Base-by-base conservation (phyloP, 35 echinoderm and acorn worm species). In the Heliocidaris erythrogramma region DNA sequence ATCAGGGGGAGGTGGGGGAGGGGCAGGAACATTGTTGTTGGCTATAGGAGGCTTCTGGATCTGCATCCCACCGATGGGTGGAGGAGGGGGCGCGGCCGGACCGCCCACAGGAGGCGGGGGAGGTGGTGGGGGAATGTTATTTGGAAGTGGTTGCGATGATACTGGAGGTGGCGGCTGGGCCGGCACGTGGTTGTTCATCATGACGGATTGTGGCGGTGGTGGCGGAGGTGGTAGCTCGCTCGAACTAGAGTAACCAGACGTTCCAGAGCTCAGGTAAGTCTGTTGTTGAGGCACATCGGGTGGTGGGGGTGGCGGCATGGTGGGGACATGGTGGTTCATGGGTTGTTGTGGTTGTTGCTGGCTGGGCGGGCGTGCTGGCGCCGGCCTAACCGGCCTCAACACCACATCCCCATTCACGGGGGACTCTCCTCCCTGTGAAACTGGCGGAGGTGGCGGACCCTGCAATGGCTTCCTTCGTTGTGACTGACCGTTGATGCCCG, bases 131-230 rank as follows among this genome's bases (percentile, higher is more conserved):
- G 91, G 91, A 92, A 92, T 92, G 91, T 92, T 92, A 29, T 92
- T 92, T 92, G 91, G 91, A 92, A 92, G 48, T 30, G 91, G 91
- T 29, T 92, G 91, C 11, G 47, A 30, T n/a, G 32, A 92, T 32
- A 92, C 91, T 48, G 91, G 91, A 10, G 48, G 93, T 0, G 95
- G 96, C 30, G 96, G 90, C 24, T 90, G 95, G 9, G 88, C 85
- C 18, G 27, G 85, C 10, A 90, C 84, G 32, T 96, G 90, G 48
- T 94, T 48, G 16, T 95, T 93, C 21, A 49, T 85, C 49, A 85
- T 92, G 32, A 96, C 92, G 30, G 94, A 92, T 85, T 96, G 94
- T 8, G 94, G 94, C 31, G 97, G 97, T 18, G 94, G 91, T 11
- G 96, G 97, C 17, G 92, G 87, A 84, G 93, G 92, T 31, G 49